Evolutionary conservation across 1,140 invertebrate genomes (phyloP).

Genomic region (Muscidifurax raptorellus): DNA sequence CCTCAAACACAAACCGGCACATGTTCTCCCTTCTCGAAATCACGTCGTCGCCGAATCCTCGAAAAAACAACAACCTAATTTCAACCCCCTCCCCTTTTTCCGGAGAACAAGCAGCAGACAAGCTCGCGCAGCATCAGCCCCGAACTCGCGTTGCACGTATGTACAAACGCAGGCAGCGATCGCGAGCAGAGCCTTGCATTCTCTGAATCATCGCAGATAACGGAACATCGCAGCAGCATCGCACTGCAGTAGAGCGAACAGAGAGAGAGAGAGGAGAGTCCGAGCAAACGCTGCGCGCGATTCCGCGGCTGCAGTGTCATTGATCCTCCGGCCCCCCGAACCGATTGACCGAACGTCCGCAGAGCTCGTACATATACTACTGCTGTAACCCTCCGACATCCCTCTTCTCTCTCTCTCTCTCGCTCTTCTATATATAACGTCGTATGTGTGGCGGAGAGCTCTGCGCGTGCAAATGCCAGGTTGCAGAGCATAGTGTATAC

Average conservation of each 20-base stretch:
- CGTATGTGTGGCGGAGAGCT: too few species aligned
- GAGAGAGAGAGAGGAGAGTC: not conserved
- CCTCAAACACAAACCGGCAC: not conserved
- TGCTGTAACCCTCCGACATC: not conserved
- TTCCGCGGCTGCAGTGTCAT: constrained; percentile 16
- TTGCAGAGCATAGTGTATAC: not conserved
- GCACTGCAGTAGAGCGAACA: not conserved
- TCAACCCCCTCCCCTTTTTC: too few species aligned
- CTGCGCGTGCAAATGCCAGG: not conserved
- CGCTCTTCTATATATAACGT: not conserved
- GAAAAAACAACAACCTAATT: too few species aligned
- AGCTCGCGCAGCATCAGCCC: constrained; percentile 19
- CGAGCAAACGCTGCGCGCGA: not conserved
- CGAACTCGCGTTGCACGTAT: not conserved
- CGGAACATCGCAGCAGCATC: constrained; percentile 2
- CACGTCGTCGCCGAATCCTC: not conserved
- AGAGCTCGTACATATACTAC: not conserved
- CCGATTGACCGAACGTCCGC: not conserved
- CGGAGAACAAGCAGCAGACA: not conserved
- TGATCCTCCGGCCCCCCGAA: constrained; percentile 17
- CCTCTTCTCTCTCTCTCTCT: not conserved
- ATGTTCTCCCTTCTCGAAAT: not conserved
- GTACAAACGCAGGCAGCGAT: not conserved
- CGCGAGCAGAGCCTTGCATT: too few species aligned
- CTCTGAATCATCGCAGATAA: not conserved